Base-by-base conservation (phyloP, 2,888 invertebrate genomes). In the Marronus borbonicus region DNA sequence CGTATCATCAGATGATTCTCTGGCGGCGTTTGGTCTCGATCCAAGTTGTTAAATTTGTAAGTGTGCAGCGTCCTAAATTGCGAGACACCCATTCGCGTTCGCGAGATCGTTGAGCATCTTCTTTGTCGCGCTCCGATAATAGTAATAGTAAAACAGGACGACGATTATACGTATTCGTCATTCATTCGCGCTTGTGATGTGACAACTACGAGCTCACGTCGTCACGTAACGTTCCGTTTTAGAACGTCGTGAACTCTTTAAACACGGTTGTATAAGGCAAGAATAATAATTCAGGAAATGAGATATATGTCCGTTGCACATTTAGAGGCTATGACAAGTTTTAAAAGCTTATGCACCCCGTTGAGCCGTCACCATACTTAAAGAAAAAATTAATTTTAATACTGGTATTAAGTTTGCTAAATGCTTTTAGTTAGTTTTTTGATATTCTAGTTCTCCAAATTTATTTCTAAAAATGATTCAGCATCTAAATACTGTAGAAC, bases 31-130 rank as follows among this genome's bases (percentile, higher is more conserved):
- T 76, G 76, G 76, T 65, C 52, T 28, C 24, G 52, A 55, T 76
- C 76, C 76, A 76, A 76, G 66, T 76, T 44, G 66, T 55, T 66
- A 76, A 76, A 76, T 76, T 76, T 36, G 55, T 68, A 76, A 76
- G 65, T 76, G 49, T 44, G 14, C 24, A 58, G 39, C 39, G 60
- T 60, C 72, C 72, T 60, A 72, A 72, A 72, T 72, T 44, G 60
- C 72, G 44, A 72, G 72, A 60, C 39, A 14, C 60, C 58, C 72
- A 60, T 72, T 72, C 72, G 60, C 17, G 39, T 36, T 72, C 58
- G 24, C 39, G 20, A 60, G 39, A 24, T 39, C 72, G 72, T 44
- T 72, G 20, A 60, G 52, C 8, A 58, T 36, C 17, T 60, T 39
- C 58, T 14, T 60, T 52, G 44, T 36, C 36, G 60, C 60, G 31